Evolutionary conservation across 2,797 vertebrate species (phyloP).

Genomic region (Fratercula arctica): DNA sequence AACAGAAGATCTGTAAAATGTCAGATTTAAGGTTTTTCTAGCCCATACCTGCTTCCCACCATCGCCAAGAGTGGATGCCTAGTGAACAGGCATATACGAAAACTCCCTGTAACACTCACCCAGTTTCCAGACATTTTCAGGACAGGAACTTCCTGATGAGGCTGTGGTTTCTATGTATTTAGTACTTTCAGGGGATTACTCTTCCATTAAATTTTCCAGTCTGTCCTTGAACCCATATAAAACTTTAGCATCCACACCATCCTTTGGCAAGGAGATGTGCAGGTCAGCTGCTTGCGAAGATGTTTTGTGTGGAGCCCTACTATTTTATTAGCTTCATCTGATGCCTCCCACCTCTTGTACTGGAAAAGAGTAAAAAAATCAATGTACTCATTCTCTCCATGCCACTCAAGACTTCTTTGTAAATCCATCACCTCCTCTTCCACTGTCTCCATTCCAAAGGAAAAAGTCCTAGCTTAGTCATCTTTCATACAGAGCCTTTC

Average conservation of each 20-base stretch:
- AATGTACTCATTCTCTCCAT: background rate
- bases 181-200: background rate
- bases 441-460: background rate
- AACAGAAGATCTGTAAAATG: background rate
- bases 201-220: background rate
- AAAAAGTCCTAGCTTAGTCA: background rate
- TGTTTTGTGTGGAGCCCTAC: background rate
- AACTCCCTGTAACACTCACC: background rate
- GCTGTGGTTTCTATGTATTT: background rate
- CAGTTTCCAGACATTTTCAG: background rate
- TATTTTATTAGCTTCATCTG: background rate
- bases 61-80: background rate
- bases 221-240: background rate
- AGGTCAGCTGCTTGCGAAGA: background rate
- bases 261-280: background rate
- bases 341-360: background rate
- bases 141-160: background rate
- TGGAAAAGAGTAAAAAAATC: background rate
- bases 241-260: background rate
- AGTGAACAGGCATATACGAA: background rate
- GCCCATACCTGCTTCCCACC: background rate
- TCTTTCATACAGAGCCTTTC: background rate
- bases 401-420: background rate
- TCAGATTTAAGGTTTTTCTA: background rate
- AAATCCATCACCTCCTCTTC: background rate